A percentile compares a stretch with the other conserved stretches of the same genome.
phyloP scores from a whole-genome alignment of 2,888 invertebrate species.

The Ochropleura plecta region DNA sequence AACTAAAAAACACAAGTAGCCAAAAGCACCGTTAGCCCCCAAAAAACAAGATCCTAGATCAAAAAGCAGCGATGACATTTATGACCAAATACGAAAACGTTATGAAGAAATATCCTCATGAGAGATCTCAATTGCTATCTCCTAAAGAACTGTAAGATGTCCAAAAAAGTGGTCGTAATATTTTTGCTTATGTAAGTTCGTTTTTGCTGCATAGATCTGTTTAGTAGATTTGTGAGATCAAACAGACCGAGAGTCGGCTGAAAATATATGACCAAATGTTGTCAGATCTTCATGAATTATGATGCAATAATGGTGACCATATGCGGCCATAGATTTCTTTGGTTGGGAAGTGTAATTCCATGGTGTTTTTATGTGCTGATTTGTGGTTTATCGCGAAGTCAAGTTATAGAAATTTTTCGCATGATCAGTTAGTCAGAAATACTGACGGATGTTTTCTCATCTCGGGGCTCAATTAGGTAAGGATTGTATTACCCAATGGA shows the following conservation, averaged over 20 bases:
- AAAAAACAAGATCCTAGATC: constrained; percentile 58
- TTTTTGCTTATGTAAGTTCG: constrained; percentile 57
- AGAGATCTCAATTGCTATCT: constrained; percentile 64
- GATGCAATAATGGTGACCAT: constrained; percentile 57
- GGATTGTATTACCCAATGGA: constrained; percentile 5
- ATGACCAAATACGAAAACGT: constrained; percentile 58
- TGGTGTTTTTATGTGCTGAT: constrained; percentile 37
- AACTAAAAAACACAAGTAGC: constrained; percentile 57
- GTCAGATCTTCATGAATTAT: constrained; percentile 53
- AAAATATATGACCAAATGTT: constrained; percentile 53
- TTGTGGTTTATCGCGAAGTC: constrained; percentile 8
- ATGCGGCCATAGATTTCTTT: constrained; percentile 49
- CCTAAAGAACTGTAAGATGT: constrained; percentile 49
- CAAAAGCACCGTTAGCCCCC: constrained; percentile 37
- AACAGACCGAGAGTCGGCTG: constrained; percentile 52
- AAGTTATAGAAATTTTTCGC: neutral
- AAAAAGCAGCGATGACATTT: constrained; percentile 55
- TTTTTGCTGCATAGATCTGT: constrained; percentile 53
- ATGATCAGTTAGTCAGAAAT: neutral
- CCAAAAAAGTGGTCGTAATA: constrained; percentile 57
- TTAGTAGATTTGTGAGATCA: constrained; percentile 53
- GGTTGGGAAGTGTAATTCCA: constrained; percentile 16
- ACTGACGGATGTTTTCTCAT: constrained; percentile 7
- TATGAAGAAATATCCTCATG: constrained; percentile 51
- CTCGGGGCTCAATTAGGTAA: constrained; percentile 17